Conservation (phyloP, 1,140 invertebrate species). For the Bombus sibiricus region DNA sequence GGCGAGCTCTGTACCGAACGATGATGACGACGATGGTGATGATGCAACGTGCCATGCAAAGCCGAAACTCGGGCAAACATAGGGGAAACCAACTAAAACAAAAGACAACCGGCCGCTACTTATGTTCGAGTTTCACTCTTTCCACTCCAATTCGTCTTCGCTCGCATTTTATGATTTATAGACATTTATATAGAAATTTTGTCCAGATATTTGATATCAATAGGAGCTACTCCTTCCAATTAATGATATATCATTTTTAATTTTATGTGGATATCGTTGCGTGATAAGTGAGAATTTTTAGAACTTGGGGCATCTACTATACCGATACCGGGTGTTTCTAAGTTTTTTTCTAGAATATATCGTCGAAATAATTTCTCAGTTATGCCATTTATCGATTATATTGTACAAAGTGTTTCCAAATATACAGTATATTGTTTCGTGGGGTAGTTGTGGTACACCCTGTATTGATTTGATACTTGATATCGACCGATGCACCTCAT, state of each 20-base stretch:
- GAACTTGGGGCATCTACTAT: too few species aligned
- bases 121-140: conserved; percentile 8
- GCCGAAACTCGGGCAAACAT: conserved; percentile 80
- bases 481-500: neutral
- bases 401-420: neutral
- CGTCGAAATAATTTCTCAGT: too few species aligned
- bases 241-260: too few species aligned
- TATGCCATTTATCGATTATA: neutral
- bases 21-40: conserved; percentile 19
- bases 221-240: too few species aligned
- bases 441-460: neutral
- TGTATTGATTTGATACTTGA: neutral
- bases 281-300: too few species aligned
- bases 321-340: too few species aligned
- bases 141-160: neutral
- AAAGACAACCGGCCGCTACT: conserved; percentile 63
- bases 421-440: neutral
- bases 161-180: neutral
- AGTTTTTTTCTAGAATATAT: too few species aligned
- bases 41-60: conserved; percentile 80
- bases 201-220: too few species aligned
- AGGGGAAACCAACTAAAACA: conserved; percentile 81
- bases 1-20: conserved; percentile 72
- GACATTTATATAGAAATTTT: too few species aligned
- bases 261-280: too few species aligned